Conservation (phyloP, 2,888 invertebrate genomes). For the Cacoxenus indagator region DNA sequence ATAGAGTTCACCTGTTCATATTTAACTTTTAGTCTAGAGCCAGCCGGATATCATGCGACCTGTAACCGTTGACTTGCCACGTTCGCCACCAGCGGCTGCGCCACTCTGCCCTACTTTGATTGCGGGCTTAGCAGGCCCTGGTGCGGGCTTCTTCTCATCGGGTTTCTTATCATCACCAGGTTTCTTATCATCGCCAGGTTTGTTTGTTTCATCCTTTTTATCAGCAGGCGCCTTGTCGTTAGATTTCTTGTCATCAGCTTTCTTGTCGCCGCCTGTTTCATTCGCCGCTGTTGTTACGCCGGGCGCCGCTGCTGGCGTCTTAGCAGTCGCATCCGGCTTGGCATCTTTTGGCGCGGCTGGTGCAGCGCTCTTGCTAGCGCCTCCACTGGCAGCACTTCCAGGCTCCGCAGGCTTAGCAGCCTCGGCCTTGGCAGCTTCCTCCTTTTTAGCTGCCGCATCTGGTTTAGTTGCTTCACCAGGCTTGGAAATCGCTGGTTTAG, state of each 20-base stretch:
- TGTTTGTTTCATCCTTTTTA: conserved; percentile 31
- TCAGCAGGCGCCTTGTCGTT: conserved; percentile 41
- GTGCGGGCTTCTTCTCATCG: conserved; percentile 39
- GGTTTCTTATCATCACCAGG: conserved; percentile 44
- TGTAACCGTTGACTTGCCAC: conserved; percentile 81
- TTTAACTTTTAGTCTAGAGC: conserved; percentile 72
- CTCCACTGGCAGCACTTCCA: conserved; percentile 64
- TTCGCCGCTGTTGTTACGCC: conserved; percentile 52
- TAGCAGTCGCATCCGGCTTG: conserved; percentile 56
- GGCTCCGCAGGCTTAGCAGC: conserved; percentile 56
- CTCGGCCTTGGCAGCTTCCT: conserved; percentile 54
- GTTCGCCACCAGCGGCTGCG: conserved; percentile 72
- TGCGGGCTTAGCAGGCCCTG: conserved; percentile 62
- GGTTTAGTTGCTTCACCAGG: conserved; percentile 59
- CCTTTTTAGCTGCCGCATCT: conserved; percentile 62
- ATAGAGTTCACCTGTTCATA: neutral
- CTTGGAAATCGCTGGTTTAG: conserved; percentile 61
- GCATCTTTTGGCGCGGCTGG: conserved; percentile 61
- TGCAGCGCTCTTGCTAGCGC: conserved; percentile 63
- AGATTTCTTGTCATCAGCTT: conserved; percentile 35
- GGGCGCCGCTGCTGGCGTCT: conserved; percentile 52
- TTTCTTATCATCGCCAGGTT: conserved; percentile 41
- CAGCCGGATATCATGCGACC: conserved; percentile 82
- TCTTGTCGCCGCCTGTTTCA: conserved; percentile 40
- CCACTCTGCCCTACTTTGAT: conserved; percentile 69